These are phyloP conservation scores for Netelia inedita DNA, from an alignment of 2,888 invertebrate genomes.

Conservation along the genomic window DNA sequence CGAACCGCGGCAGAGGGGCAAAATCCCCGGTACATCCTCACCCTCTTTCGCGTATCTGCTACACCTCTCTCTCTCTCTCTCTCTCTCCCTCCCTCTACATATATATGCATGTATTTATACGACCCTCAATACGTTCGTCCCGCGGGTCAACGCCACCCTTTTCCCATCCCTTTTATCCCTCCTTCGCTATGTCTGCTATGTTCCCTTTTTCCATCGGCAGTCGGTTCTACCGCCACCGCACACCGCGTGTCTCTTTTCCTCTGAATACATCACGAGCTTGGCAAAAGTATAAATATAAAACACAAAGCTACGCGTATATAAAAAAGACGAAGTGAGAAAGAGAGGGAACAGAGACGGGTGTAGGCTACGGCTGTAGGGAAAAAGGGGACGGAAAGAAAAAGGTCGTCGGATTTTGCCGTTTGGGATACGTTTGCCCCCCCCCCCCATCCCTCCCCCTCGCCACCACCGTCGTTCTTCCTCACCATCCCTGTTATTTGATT, in stretches of 20 bases:
- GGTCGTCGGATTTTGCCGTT: slow-evolving; percentile 72
- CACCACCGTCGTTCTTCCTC: no score
- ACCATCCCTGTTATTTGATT: slow-evolving; percentile 78
- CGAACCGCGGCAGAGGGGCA: slow-evolving; percentile 50
- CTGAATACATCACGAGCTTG: slow-evolving; percentile 79
- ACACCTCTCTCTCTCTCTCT: slow-evolving; percentile 17
- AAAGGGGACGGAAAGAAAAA: slow-evolving; percentile 71
- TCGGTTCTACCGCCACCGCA: slow-evolving; percentile 64
- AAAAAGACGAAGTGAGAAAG: slow-evolving; percentile 53
- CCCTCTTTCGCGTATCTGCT: slow-evolving; percentile 68
- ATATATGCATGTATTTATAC: slow-evolving; percentile 24
- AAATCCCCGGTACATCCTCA: slow-evolving; percentile 47
- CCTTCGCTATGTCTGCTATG: slow-evolving; percentile 56
- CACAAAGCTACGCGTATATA: slow-evolving; percentile 75
- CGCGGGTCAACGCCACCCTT: slow-evolving; percentile 66
- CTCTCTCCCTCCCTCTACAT: slow-evolving; percentile 44
- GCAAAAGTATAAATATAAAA: slow-evolving; percentile 81
- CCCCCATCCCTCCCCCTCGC: slow-evolving; percentile 66
- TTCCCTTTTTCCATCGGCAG: slow-evolving; percentile 55
- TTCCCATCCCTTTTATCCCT: slow-evolving; percentile 58
- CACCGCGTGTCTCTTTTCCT: slow-evolving; percentile 69
- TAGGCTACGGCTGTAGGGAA: slow-evolving; percentile 47
- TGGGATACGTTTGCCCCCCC: slow-evolving; percentile 68
- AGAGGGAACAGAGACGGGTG: slow-evolving; percentile 15
- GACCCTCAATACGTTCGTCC: slow-evolving; percentile 60